Evolutionary conservation across 2,113 vertebrate genomes (phyloP), one percentile per base, ranked within the genome.

Genomic region (Gymnarchus niloticus): DNA sequence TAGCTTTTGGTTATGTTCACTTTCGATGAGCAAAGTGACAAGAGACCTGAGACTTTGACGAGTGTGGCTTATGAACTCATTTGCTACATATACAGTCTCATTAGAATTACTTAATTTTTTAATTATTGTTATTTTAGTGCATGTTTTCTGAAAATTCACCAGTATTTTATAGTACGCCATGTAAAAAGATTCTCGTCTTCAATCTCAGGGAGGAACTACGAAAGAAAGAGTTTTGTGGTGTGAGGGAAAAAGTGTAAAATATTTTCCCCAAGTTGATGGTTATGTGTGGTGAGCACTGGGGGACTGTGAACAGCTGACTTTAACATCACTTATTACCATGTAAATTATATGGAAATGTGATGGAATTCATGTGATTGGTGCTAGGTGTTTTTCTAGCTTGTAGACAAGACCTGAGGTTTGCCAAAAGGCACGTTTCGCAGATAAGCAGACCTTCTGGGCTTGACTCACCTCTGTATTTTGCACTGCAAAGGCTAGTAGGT

Each of bases 131-230:
- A 3, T 9, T 48, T 46, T 48, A 19, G 3, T 78, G 46, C 19
- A 25, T 49, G 21, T 80, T 49, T 49, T 49, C 9, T 49, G 46
- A 80, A 80, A 80, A 80, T 80, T 49, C 6, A 56, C 48, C 28
- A 54, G 14, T 49, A 5, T 33, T 56, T 82, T 52, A 56, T 80
- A n/a, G 6, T 49, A 49, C 48, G 2, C 21, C 23, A 54, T 28
- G 23, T 54, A 28, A 25, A 52, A 7, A 54, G 51, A 28, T 0
- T 10, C 51, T 33, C 33, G 48, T 85, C 57, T 90, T 89, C 88
- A 88, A 91, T 88, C 84, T 86, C 80, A 82, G 33, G 85, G 86
- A 85, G 51, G 81, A 85, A 88, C 86, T 91, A 89, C n/a, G 89
- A 51, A 51, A 49, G 41, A 48, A 80, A 80, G 46, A n/a, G 3